These are phyloP conservation scores for Drosophila prostipennis DNA, from an alignment of 2,888 invertebrate genomes.

Conservation along the genomic window DNA sequence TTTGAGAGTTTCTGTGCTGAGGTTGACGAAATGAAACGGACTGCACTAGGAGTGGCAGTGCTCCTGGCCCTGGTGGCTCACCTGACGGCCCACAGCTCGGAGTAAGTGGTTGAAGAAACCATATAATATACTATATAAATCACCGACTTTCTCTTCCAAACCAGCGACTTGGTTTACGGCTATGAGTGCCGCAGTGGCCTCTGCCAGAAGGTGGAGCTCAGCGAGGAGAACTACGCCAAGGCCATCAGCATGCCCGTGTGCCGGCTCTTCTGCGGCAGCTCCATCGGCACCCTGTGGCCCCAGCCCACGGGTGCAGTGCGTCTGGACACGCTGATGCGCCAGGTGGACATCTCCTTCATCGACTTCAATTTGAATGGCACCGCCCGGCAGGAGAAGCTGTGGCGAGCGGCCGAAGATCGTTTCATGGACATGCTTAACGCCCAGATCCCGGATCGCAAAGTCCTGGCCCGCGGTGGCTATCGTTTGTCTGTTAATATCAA, in stretches of 20 bases:
- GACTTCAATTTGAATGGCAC: conserved; percentile 74
- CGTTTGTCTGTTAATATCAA: conserved; percentile 82
- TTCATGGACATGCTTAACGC: conserved; percentile 80
- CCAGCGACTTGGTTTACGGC: conserved; percentile 77
- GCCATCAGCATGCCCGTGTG: conserved; percentile 85
- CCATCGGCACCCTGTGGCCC: conserved; percentile 85
- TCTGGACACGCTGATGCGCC: conserved; percentile 83
- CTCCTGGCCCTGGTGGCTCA: conserved; percentile 55
- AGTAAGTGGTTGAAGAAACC: conserved; percentile 45
- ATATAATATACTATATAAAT: neutral
- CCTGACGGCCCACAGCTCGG: conserved; percentile 38
- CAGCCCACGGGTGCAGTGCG: conserved; percentile 85
- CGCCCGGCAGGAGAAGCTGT: conserved; percentile 69
- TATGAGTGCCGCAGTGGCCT: conserved; percentile 79
- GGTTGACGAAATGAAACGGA: conserved; percentile 48
- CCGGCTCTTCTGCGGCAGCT: conserved; percentile 85
- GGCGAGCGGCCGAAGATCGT: conserved; percentile 82
- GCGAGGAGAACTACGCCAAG: conserved; percentile 76
- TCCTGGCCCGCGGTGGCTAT: conserved; percentile 83
- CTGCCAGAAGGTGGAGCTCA: conserved; percentile 81
- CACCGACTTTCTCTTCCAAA: conserved; percentile 30
- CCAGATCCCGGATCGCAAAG: conserved; percentile 75
- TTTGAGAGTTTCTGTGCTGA: conserved; percentile 21
- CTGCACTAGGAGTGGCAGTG: conserved; percentile 38
- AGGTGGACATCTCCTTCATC: conserved; percentile 84